These are phyloP conservation scores for Rhabdomys dilectus DNA, from an alignment of 2,113 vertebrate species.

Conservation along the genomic window DNA sequence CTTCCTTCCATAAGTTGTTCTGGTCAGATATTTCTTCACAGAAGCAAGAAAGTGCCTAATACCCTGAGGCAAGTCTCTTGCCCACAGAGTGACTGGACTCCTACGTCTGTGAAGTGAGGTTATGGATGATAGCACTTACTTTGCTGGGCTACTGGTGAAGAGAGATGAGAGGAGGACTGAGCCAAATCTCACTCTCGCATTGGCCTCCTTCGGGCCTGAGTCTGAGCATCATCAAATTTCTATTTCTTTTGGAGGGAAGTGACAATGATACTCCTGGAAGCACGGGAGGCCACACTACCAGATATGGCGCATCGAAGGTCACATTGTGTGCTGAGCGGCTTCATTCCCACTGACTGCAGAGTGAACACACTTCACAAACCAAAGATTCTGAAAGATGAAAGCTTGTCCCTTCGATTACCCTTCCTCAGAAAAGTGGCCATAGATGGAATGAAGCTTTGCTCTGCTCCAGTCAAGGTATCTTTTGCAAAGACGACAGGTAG, in stretches of 20 bases:
- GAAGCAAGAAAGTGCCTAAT: not conserved
- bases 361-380: not conserved
- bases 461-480: not conserved
- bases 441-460: not conserved
- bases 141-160: not conserved
- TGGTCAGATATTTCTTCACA: not conserved
- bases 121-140: too few species aligned
- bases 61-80: not conserved
- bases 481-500: not conserved
- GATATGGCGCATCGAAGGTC: not conserved
- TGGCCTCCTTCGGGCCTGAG: not conserved
- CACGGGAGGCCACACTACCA: fast-evolving
- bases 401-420: not conserved
- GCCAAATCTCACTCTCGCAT: not conserved
- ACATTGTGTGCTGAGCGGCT: too few species aligned
- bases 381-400: not conserved
- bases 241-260: not conserved
- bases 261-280: fast-evolving
- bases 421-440: not conserved
- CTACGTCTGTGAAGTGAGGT: not conserved
- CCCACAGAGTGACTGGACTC: not conserved
- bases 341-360: not conserved
- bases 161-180: fast-evolving
- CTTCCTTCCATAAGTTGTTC: not conserved
- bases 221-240: not conserved